These are phyloP conservation scores for Eulemur macaco DNA, from an alignment of 2,113 vertebrate genomes.

Conservation along the genomic window DNA sequence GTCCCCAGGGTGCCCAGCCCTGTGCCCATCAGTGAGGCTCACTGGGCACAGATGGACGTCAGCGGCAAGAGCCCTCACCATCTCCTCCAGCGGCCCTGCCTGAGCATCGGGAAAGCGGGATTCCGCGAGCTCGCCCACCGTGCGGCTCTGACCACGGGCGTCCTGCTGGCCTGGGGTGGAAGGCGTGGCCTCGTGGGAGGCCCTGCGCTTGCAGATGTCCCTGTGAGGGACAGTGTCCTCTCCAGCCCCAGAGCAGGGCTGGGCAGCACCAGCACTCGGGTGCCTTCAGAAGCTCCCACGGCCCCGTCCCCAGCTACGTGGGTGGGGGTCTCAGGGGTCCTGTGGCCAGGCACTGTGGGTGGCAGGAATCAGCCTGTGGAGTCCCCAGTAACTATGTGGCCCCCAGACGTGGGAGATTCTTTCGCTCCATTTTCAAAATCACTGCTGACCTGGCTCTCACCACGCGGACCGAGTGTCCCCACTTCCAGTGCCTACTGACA, in stretches of 20 bases:
- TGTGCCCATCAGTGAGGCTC: fast-evolving
- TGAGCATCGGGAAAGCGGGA: fast-evolving
- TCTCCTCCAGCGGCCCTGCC: fast-evolving
- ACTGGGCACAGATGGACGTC: fast-evolving
- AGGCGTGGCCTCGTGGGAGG: fast-evolving
- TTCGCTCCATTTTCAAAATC: fast-evolving
- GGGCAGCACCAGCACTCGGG: too few relatives aligned
- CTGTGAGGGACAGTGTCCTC: fast-evolving
- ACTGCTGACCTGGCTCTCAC: fast-evolving
- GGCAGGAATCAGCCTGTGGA: too few relatives aligned
- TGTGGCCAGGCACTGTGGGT: background rate
- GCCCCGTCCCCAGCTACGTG: background rate
- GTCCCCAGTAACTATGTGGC: too few relatives aligned
- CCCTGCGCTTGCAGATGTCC: fast-evolving
- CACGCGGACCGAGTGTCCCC: fast-evolving
- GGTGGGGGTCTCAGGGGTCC: background rate
- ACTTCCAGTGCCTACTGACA: fast-evolving
- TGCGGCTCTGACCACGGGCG: background rate
- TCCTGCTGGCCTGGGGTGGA: background rate
- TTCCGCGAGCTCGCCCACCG: too few relatives aligned
- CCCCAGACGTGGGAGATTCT: background rate
- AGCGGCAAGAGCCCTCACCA: fast-evolving
- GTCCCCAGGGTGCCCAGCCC: fast-evolving
- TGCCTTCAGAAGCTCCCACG: background rate
- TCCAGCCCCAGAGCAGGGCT: fast-evolving